Base-by-base conservation (phyloP, 2,888 invertebrate genomes). In the Furcula furcula region DNA sequence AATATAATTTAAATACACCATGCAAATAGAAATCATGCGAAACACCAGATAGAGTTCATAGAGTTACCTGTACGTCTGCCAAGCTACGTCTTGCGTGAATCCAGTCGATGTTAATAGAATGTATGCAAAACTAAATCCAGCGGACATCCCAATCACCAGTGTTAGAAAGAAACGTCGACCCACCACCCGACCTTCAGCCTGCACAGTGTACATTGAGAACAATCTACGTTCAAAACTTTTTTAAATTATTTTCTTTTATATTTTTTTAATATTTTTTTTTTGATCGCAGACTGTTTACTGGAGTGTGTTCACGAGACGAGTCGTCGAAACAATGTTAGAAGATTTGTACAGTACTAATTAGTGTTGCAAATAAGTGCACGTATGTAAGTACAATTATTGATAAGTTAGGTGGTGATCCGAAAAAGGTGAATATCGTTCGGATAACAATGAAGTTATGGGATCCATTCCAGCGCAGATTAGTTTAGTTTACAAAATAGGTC, bases 81-180 rank as follows among this genome's bases (percentile, higher is more conserved):
- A 80, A 56, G 72, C 59, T 43, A 77, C 80, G 41, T 89, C 89
- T 52, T 83, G 77, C 42, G 82, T 66, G 67, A 89, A 87, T 75
- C 89, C 90, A 52, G 90, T 76, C 27, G 91, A 90, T 55, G 91
- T 91, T 70, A 93, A 90, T 53, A 93, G 82, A 53, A 94, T 88
- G 76, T 94, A 95, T 42, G 95, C 94, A 65, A 94, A 92, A 72
- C 93, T 91, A 87, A 95, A 95, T 60, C 95, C 95, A 61, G 93
- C 92, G 3, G 93, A 89, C 64, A 94, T 91, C 52, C 95, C 95
- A 57, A 92, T 90, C 64, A 92, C 90, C 64, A 95, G 89, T 41
- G 94, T 93, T 68, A 94, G 77, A 65, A 94, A 83, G 79, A 93
- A 93, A 50, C 93, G 92, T 41, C 92, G 91, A 58, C 93, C 93